Base-by-base conservation (phyloP, 2,797 vertebrate species). In the Chelon labrosus region DNA sequence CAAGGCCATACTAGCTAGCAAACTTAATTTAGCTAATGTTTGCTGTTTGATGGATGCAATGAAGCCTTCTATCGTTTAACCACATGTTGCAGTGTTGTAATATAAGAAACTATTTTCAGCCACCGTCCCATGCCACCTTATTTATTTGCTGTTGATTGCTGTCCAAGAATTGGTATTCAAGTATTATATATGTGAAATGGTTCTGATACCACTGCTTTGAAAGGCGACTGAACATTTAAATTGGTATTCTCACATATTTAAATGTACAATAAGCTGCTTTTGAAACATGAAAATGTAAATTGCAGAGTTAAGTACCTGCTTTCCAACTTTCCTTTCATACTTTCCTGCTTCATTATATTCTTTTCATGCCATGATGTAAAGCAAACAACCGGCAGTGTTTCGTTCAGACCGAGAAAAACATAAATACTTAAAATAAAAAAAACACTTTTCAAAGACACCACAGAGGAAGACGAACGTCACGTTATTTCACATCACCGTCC, bases 401-500 rank as follows among this genome's bases (percentile, higher is more conserved):
- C 7, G 2, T 31, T 31, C 31, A 31, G 31, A 31, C 31, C 4
- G 31, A 2, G 31, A 31, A 31, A 31, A 31, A 31, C 31, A 31
- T 31, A 27, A 27, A 27, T 27, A 27, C 27, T 27, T 27, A 27
- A 27, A 27, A 27, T 3, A 27, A 27, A 27, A 5, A 3, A 3
- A 31, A 31, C 4, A 31, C 31, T 3, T 31, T 31, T 31, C 31
- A 31, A 20, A 57, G 62, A 61, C 49, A 52, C n/a, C 17, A 46
- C 31, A 52, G 51, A 57, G 17, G 22, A 52, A 58, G 67, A 73
- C 20, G 42, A 75, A 60, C 20, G 49, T 81, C 75, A 80, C 49
- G 66, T 81, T 70, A 73, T 76, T 68, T 79, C 55, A 65, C 70
- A 69, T 85, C 67, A 77, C 72, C 66, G n/a, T 82, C 71, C 50